Percentiles rank a stretch among this genome's conserved stretches.
phyloP scores from a whole-genome alignment of 2,797 vertebrate species.

The Amblyraja radiata region DNA sequence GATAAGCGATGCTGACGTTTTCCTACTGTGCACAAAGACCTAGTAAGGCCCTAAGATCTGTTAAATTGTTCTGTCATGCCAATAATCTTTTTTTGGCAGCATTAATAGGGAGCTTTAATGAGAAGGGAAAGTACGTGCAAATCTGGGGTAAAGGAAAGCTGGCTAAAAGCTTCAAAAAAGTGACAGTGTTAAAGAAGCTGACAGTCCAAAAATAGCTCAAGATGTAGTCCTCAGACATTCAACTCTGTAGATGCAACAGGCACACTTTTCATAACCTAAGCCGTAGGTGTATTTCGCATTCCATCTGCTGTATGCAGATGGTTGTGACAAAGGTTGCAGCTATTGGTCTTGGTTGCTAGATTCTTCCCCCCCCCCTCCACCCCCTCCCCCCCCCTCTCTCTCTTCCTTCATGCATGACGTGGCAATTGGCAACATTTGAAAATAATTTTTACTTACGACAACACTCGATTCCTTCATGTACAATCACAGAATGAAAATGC shows the following conservation, averaged over 20 bases:
- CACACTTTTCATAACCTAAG: conserved; percentile 9
- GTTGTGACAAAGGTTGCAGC: conserved; percentile 12
- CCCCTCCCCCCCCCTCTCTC: background rate
- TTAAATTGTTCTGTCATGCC: background rate
- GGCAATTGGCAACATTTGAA: background rate
- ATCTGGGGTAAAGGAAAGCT: background rate
- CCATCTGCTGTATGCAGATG: conserved; percentile 17
- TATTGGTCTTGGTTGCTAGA: background rate
- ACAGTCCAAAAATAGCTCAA: conserved; percentile 4
- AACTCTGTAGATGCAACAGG: background rate
- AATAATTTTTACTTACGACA: background rate
- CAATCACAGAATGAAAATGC: background rate
- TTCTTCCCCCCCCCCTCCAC: background rate
- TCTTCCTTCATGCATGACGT: background rate
- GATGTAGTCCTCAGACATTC: background rate
- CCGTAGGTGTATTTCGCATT: background rate
- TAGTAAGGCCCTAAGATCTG: background rate
- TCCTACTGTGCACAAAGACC: background rate
- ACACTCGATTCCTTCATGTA: background rate
- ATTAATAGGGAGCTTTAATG: background rate
- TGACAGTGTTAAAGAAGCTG: background rate
- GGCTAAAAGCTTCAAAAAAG: background rate
- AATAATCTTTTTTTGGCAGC: background rate
- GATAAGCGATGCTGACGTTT: background rate
- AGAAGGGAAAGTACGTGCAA: background rate